phyloP scores from a whole-genome alignment of 2,888 invertebrate genomes.

The Amaurobius ferox region DNA sequence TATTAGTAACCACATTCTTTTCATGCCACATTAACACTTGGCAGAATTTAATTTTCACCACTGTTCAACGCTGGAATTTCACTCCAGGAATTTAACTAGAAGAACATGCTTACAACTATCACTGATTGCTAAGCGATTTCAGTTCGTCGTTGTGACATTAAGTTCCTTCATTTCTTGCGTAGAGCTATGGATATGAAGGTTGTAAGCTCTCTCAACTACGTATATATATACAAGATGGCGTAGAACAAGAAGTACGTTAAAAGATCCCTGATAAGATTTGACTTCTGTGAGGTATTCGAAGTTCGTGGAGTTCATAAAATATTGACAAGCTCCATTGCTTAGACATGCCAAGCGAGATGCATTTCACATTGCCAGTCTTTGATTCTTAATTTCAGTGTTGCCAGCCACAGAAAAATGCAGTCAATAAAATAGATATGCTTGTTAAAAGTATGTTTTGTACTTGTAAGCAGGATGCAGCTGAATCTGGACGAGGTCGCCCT shows the following conservation, averaged over 20 bases:
- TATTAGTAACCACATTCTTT: too few relatives aligned
- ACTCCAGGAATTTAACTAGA: too few relatives aligned
- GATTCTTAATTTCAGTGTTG: constrained; percentile 29
- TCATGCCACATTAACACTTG: too few relatives aligned
- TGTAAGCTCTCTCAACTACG: too few relatives aligned
- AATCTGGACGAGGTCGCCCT: constrained; percentile 65
- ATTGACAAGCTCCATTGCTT: constrained; percentile 15
- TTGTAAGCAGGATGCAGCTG: not conserved
- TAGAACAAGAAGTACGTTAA: not conserved
- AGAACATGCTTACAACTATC: too few relatives aligned
- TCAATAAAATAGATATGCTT: not conserved
- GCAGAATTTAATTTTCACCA: too few relatives aligned
- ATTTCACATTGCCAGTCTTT: not conserved
- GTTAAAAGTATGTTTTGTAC: constrained; percentile 7
- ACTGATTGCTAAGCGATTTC: too few relatives aligned
- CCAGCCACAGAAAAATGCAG: constrained; percentile 3
- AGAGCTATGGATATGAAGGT: too few relatives aligned
- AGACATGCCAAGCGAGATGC: constrained; percentile 55
- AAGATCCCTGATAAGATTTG: not conserved
- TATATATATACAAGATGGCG: too few relatives aligned
- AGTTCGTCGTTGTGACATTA: too few relatives aligned
- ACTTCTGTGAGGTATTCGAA: not conserved
- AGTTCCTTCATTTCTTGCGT: too few relatives aligned
- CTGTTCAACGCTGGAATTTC: too few relatives aligned
- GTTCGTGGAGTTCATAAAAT: not conserved